phyloP scores from a whole-genome alignment of 2,113 vertebrate genomes.

The Epinephelus cyanopodus region DNA sequence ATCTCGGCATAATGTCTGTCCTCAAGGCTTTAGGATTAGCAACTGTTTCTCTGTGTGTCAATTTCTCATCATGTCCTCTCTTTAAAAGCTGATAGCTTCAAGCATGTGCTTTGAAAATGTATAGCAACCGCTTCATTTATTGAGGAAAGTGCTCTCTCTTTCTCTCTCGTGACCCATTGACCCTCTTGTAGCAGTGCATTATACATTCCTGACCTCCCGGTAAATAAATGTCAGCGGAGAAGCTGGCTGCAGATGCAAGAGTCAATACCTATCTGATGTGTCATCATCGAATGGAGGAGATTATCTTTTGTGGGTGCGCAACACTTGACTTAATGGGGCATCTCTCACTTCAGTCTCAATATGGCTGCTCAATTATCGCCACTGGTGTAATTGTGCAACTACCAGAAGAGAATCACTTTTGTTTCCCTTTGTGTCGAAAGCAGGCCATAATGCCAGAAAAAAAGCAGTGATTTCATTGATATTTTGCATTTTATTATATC shows the following conservation, averaged over 20 bases:
- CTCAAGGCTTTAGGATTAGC: constrained; percentile 78
- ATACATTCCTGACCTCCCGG: constrained; percentile 62
- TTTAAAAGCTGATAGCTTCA: constrained; percentile 67
- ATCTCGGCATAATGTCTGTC: constrained; percentile 71
- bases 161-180: constrained; percentile 65
- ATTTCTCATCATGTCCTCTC: constrained; percentile 66
- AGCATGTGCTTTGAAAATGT: constrained; percentile 64
- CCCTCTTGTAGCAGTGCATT: constrained; percentile 26
- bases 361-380: constrained; percentile 8
- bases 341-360: constrained; percentile 18
- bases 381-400: not conserved
- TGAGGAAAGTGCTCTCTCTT: constrained; percentile 56
- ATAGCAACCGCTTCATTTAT: constrained; percentile 72
- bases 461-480: constrained; percentile 60
- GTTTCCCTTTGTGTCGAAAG: constrained; percentile 79
- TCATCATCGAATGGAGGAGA: constrained; percentile 45
- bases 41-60: constrained; percentile 69
- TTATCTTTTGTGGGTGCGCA: constrained; percentile 44
- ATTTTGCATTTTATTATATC: constrained; percentile 74
- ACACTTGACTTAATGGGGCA: constrained; percentile 24
- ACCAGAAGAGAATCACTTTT: constrained; percentile 50
- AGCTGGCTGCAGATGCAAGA: constrained; percentile 44
- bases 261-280: constrained; percentile 47
- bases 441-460: constrained; percentile 69
- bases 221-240: constrained; percentile 60